Evolutionary conservation across 2,888 invertebrate species (phyloP), one percentile per base, ranked within the genome.

Genomic region (Cryptophagus acutangulus): DNA sequence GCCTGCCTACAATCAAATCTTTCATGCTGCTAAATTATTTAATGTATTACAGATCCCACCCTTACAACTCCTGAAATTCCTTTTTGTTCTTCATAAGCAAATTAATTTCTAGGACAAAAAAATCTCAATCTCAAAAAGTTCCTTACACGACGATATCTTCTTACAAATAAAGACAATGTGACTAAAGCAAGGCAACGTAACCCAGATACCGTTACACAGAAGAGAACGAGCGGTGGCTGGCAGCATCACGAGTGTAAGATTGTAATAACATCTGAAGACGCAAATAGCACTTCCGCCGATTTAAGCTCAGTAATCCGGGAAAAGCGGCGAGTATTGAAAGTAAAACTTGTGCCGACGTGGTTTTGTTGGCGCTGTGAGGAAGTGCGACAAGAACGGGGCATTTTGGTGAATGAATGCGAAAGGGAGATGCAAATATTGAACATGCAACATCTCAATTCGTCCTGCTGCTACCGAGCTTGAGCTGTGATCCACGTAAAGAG

Each of bases 221-320:
- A n/a, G n/a, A n/a, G n/a, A 12, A 26, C 26, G n/a, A 26, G 10
- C 3, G 26, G 26, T 26, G n/a, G n/a, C 26, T 26, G n/a, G 6
- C 9, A n/a, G n/a, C n/a, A 20, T n/a, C 33, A 36, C 30, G 40
- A 46, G 38, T 43, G 38, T 37, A 45, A 48, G 48, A 46, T 50
- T 51, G 49, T 49, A 52, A 49, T 54, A 59, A 57, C 56, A 59
- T 56, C 57, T 52, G 53, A 52, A 57, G 60, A 60, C 55, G 57
- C 59, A 62, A 65, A 65, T 60, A 60, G 56, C 61, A 60, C 59
- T 63, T 64, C 59, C 60, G 57, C 49, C 61, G 58, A 57, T 62
- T 59, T 59, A 57, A 62, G 62, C 61, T 57, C 49, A 51, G 57
- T 62, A 64, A 64, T 63, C 64, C 61, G 52, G 54, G 51, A 57